phyloP scores from a whole-genome alignment of 2,797 vertebrate species.

The Myotis daubentonii region DNA sequence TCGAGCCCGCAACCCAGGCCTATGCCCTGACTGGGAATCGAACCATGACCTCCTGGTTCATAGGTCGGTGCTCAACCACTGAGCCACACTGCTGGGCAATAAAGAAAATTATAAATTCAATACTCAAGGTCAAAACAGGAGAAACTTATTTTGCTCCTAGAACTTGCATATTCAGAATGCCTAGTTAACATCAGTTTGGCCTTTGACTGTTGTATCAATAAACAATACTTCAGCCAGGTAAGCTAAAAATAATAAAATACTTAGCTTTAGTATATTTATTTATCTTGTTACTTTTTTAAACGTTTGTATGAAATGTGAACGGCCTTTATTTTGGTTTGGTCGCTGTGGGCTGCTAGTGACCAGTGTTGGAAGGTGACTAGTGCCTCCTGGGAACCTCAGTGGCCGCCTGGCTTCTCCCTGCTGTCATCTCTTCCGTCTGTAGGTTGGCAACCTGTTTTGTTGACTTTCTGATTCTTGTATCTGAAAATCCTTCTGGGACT shows the following conservation, averaged over 20 bases:
- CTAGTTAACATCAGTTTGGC: constrained; percentile 4
- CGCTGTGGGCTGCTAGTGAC: constrained; percentile 53
- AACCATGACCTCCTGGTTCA: too few relatives aligned
- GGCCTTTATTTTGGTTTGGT: constrained; percentile 48
- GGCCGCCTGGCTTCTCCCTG: background rate
- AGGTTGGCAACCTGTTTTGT: background rate
- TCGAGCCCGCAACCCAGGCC: too few relatives aligned
- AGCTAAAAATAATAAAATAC: constrained; percentile 57
- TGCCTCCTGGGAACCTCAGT: background rate
- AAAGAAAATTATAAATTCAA: constrained; percentile 44
- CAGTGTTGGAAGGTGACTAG: constrained; percentile 34
- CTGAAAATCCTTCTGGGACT: background rate
- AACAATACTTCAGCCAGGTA: constrained; percentile 48
- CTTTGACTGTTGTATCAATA: background rate
- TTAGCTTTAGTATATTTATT: constrained; percentile 42
- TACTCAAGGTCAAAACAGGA: constrained; percentile 34
- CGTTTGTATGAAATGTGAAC: constrained; percentile 67
- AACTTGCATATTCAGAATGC: constrained; percentile 2
- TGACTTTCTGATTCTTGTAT: background rate
- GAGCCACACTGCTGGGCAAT: too few relatives aligned
- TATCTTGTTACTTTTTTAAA: constrained; percentile 45
- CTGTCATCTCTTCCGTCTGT: background rate
- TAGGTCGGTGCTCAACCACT: too few relatives aligned
- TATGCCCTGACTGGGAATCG: too few relatives aligned
- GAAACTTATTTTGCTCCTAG: constrained; percentile 35